These are phyloP conservation scores for Hemistola chrysoprasaria DNA, from an alignment of 2,888 invertebrate genomes.

Conservation along the genomic window DNA sequence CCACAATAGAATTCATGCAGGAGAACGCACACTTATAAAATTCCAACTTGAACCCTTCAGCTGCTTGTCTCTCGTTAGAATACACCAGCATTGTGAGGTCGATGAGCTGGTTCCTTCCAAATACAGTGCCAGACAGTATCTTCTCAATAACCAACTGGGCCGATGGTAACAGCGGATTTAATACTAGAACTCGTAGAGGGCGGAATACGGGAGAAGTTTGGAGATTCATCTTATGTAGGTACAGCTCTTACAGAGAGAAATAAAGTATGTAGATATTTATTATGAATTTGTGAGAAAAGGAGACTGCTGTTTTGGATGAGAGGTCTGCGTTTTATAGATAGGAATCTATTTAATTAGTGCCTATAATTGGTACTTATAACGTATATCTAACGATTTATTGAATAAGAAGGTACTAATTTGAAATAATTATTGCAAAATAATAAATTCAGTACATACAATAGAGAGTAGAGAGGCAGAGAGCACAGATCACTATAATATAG, in stretches of 20 bases:
- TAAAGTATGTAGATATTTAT: no score
- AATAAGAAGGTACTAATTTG: no score
- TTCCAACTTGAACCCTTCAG: slow-evolving; percentile 48
- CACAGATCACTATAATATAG: no score
- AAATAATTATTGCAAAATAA: no score
- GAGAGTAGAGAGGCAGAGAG: no score
- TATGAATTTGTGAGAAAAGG: no score
- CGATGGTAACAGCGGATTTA: slow-evolving; percentile 55
- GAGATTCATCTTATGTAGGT: slow-evolving; percentile 58
- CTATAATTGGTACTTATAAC: no score
- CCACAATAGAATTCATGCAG: slow-evolving; percentile 49
- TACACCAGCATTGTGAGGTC: slow-evolving; percentile 60
- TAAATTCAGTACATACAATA: no score
- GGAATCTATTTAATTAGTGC: no score
- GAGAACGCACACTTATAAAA: slow-evolving; percentile 53
- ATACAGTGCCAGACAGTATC: slow-evolving; percentile 58
- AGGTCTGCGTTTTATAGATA: no score
- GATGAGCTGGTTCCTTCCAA: slow-evolving; percentile 53
- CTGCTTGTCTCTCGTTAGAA: slow-evolving; percentile 49
- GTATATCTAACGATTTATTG: no score
- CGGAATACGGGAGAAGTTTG: slow-evolving; percentile 36
- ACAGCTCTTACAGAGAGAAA: background rate
- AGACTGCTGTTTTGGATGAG: no score
- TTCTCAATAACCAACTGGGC: slow-evolving; percentile 51
- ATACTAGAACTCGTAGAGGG: slow-evolving; percentile 56